Evolutionary conservation across 1,140 invertebrate genomes (phyloP).

Genomic region (Chironomus tepperi): DNA sequence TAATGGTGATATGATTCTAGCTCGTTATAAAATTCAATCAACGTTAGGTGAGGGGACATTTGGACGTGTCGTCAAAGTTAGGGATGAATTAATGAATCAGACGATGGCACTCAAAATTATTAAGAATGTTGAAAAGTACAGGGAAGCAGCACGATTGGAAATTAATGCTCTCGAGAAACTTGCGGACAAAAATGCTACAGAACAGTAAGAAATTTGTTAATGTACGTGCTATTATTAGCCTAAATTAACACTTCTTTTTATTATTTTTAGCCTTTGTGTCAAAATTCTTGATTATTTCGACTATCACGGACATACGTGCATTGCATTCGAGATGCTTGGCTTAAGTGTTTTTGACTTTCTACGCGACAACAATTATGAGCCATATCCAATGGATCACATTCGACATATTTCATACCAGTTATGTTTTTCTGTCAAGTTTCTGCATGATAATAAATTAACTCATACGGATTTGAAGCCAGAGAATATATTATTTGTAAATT

Average conservation of each 20-base stretch:
- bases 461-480: slow-evolving; percentile 99
- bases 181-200: slow-evolving; percentile 85
- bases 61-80: slow-evolving; percentile 98
- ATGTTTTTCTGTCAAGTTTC: slow-evolving; percentile 93
- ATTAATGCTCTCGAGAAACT: slow-evolving; percentile 99
- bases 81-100: slow-evolving; percentile 87
- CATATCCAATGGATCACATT: slow-evolving; percentile 95
- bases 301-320: slow-evolving; percentile 99
- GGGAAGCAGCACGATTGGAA: slow-evolving; percentile 97
- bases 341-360: slow-evolving; percentile 99
- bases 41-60: slow-evolving; percentile 99
- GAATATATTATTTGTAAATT: slow-evolving; percentile 97
- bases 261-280: slow-evolving; percentile 74
- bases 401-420: slow-evolving; percentile 97
- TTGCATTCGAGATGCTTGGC: slow-evolving; percentile 98
- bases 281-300: slow-evolving; percentile 99
- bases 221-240: background rate
- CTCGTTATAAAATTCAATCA: slow-evolving; percentile 97
- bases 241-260: background rate
- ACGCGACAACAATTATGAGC: slow-evolving; percentile 98
- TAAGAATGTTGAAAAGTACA: slow-evolving; percentile 99
- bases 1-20: slow-evolving; percentile 94
- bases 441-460: slow-evolving; percentile 96
- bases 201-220: slow-evolving; percentile 64
- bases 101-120: slow-evolving; percentile 97